Evolutionary conservation across 2,797 vertebrate genomes (phyloP), one percentile per base, ranked within the genome.

Genomic region (Sternotherus odoratus): DNA sequence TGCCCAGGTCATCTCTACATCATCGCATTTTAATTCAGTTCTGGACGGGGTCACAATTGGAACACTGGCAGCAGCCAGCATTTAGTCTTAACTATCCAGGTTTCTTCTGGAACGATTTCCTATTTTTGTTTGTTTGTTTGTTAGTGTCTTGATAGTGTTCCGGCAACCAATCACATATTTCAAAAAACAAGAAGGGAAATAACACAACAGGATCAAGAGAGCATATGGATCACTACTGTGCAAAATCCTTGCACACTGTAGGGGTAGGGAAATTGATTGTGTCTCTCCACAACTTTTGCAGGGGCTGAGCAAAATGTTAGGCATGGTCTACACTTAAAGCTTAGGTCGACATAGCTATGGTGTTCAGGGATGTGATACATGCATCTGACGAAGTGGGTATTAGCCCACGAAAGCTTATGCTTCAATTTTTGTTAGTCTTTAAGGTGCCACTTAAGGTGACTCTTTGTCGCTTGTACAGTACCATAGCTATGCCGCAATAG

Each of bases 171-270:
- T 78, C 87, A 87, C 60, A 50, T 89, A 16, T 85, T 94, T 93
- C 82, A 91, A 43, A 87, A 95, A 92, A 87, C 21, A 60, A 94
- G 88, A 93, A 94, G 84, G 83, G 19, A 86, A 51, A 88, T 94
- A 39, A 88, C 83, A 33, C 88, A 77, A 88, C 80, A 84, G 72
- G 33, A 36, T 53, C 51, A 11, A 49, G 26, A 15, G 49, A 82
- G 81, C 63, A 54, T 43, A 28, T 8, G 43, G 43, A 24, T 50
- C 87, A 56, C 77, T 89, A 72, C 46, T 83, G 23, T 21, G 88
- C 87, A 43, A 43, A 39, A 63, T 92, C 78, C 88, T 48, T 66
- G 9, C 19, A 66, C n/a, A 23, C 17, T 90, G 39, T 77, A 46
- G 26, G 43, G 36, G 19, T 16, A 49, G 48, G 72, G 54, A 46